Evolutionary conservation across 2,113 vertebrate species (phyloP), one percentile per base, ranked within the genome.

Genomic region (Neodontobutis hainanensis): DNA sequence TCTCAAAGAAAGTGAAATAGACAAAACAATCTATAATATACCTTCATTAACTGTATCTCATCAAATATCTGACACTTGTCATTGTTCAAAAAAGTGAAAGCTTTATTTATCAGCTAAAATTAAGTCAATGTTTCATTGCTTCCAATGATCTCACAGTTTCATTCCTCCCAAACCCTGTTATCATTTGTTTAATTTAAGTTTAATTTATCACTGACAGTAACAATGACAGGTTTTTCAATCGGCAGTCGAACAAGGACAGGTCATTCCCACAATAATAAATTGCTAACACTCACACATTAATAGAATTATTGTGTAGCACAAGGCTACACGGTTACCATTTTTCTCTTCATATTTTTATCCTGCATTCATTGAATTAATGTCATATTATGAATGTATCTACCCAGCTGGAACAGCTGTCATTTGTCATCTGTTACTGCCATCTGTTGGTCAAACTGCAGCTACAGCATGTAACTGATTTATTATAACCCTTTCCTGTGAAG

Each of bases 1-100:
- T 87, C 19, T 82, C 89, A 94, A 94, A 93, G 89, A 85, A 91
- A 86, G 90, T 92, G 94, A 93, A 94, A 94, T 92, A 93, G 90
- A 70, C 19, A 27, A 27, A 27, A 27, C 92, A 92, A 80, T 77
- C 86, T 40, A 90, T 88, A 93, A 93, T 93, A 92, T 92, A 89
- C 87, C 40, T 57, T 92, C 83, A 85, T 82, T 89, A 89, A 85
- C 92, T 87, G 92, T 88, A 92, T 94, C 93, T 94, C 93, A 94
- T 94, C 94, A 93, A 94, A 91, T 92, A 87, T 92, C 91, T 90
- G 90, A 80, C 92, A 93, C 90, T 74, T 87, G 91, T 88, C 86
- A 91, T 90, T 92, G 90, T 92, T 79, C 84, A 90, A 90, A 85
- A 89, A 90, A 94, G 94, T 94, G 92, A 92, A 93, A 92, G 92